Conservation (phyloP, 2,888 invertebrate species). For the Hedychridium roseum region DNA sequence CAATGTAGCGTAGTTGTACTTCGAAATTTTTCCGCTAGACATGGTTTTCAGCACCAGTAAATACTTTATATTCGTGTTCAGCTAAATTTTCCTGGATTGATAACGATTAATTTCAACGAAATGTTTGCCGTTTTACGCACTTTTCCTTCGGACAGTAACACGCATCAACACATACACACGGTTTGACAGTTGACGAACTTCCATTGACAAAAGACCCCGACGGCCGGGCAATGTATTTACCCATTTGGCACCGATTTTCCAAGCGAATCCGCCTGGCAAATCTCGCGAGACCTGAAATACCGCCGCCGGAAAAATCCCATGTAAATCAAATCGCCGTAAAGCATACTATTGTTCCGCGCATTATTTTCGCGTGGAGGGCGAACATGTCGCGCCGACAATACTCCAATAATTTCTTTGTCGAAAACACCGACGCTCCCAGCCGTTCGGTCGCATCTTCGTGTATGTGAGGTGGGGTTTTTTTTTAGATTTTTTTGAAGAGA, state of each 20-base stretch:
- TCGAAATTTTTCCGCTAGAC: no score
- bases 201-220: conserved; percentile 29
- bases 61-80: no score
- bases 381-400: conserved; percentile 9
- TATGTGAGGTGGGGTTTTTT: no score
- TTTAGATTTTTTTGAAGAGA: no score
- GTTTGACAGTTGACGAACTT: conserved; percentile 22
- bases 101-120: no score
- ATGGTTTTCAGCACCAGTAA: no score
- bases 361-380: conserved; percentile 15
- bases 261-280: conserved; percentile 7
- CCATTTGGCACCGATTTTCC: conserved; percentile 21
- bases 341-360: conserved; percentile 29
- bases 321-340: conserved; percentile 42
- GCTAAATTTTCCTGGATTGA: no score
- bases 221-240: conserved; percentile 11
- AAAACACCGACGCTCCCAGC: conserved; percentile 17
- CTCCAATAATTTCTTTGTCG: conserved; percentile 14
- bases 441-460: no score
- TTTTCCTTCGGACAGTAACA: conserved; percentile 12
- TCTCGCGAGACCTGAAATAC: conserved; percentile 24
- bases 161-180: neutral
- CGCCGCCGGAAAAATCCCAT: conserved; percentile 33
- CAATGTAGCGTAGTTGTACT: no score
- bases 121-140: conserved; percentile 18